Percentiles rank a stretch among this genome's conserved stretches.
Evolutionary conservation across 1,140 invertebrate genomes (phyloP).

Genomic region (Diorhabda carinulata): DNA sequence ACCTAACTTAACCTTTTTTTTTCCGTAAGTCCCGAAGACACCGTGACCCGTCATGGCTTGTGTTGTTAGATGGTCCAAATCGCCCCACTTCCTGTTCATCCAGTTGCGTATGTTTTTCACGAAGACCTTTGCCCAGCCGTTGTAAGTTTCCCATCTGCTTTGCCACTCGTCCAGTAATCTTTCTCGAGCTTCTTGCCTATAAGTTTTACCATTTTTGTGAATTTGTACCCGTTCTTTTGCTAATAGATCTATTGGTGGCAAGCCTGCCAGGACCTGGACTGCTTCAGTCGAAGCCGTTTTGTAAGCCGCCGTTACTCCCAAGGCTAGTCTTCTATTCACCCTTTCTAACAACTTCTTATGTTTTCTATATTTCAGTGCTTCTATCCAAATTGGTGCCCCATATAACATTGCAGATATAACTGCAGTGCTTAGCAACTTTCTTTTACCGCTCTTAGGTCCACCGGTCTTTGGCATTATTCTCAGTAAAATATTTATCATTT

Average conservation of each 20-base stretch:
- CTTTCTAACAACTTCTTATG: slow-evolving; percentile 8
- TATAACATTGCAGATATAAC: slow-evolving; percentile 8
- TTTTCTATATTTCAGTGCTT: not conserved
- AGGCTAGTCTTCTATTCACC: slow-evolving; percentile 3
- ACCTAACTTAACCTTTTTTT: not conserved
- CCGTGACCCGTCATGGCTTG: slow-evolving; percentile 25
- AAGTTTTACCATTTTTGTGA: not conserved
- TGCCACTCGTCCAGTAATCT: not conserved
- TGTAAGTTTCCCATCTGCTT: not conserved
- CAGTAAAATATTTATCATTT: not conserved
- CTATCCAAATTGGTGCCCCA: slow-evolving; percentile 15
- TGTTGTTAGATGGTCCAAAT: slow-evolving; percentile 11
- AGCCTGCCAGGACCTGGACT: slow-evolving; percentile 5
- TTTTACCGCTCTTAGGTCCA: not conserved
- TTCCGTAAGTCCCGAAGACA: slow-evolving; percentile 9
- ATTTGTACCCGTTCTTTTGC: slow-evolving; percentile 14
- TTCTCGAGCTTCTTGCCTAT: not conserved
- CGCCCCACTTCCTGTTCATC: slow-evolving; percentile 23
- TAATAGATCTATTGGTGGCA: slow-evolving; percentile 18
- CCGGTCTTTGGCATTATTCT: slow-evolving; percentile 12
- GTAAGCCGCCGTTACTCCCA: slow-evolving; percentile 11
- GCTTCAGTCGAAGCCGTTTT: slow-evolving; percentile 19
- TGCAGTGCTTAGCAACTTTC: not conserved
- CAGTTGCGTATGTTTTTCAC: not conserved
- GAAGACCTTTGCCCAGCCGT: not conserved